A percentile compares a stretch with the other conserved stretches of the same genome.
phyloP scores from a whole-genome alignment of 1,140 invertebrate genomes.

The Procambarus clarkii region DNA sequence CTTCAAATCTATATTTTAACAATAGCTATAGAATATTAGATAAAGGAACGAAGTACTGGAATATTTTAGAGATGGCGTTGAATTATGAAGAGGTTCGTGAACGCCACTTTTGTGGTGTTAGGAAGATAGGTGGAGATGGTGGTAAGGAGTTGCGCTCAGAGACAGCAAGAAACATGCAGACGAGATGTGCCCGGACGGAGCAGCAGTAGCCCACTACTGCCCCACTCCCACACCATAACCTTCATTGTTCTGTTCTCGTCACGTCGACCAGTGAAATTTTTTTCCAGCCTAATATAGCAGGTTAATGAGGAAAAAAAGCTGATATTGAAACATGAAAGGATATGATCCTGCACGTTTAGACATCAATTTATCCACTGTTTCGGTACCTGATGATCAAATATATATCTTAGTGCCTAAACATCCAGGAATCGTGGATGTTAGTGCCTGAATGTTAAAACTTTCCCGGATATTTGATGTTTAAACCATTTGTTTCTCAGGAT shows the following conservation, averaged over 20 bases:
- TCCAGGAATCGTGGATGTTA: slow-evolving; percentile 41
- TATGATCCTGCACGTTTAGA: slow-evolving; percentile 28
- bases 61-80: background rate
- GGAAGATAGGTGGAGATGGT: slow-evolving; percentile 10
- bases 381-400: slow-evolving; percentile 45
- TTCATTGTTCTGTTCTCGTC: background rate
- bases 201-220: background rate
- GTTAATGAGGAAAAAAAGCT: background rate
- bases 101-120: background rate
- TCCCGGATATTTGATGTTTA: slow-evolving; percentile 31
- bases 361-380: slow-evolving; percentile 38
- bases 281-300: background rate
- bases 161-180: background rate
- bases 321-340: slow-evolving; percentile 32
- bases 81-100: background rate
- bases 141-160: background rate
- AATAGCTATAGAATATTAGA: slow-evolving; percentile 40
- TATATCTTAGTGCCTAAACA: slow-evolving; percentile 43
- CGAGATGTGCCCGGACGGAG: background rate
- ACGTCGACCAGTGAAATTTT: slow-evolving; percentile 31
- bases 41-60: slow-evolving; percentile 10
- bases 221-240: background rate
- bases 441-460: slow-evolving; percentile 33
- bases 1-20: slow-evolving; percentile 43
- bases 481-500: slow-evolving; percentile 34